Conservation (phyloP, 1,140 invertebrate genomes). For the Drepana arcuata region DNA sequence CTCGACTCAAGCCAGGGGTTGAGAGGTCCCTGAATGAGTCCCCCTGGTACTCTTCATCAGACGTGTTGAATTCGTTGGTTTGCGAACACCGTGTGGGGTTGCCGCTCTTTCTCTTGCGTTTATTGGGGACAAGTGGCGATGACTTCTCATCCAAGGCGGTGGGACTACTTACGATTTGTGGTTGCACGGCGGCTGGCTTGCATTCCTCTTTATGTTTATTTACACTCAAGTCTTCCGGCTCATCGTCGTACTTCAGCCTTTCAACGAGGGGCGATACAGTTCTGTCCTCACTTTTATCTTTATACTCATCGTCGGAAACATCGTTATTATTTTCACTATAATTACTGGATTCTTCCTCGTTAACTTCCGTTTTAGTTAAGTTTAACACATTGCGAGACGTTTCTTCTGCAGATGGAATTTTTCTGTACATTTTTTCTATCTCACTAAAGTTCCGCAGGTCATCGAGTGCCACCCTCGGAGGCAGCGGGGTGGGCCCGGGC, state of each 20-base stretch:
- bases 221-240: constrained; percentile 79
- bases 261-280: constrained; percentile 26
- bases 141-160: constrained; percentile 52
- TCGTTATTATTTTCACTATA: constrained; percentile 53
- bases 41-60: constrained; percentile 74
- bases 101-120: constrained; percentile 88
- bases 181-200: constrained; percentile 28
- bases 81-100: constrained; percentile 89
- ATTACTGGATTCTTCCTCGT: constrained; percentile 44
- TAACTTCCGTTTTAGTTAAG: constrained; percentile 30
- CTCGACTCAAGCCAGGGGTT: constrained; percentile 41
- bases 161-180: constrained; percentile 52
- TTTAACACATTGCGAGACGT: constrained; percentile 42
- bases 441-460: constrained; percentile 70
- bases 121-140: constrained; percentile 69
- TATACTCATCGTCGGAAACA: constrained; percentile 59
- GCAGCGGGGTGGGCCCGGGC: constrained; percentile 73
- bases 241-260: constrained; percentile 62
- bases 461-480: constrained; percentile 69
- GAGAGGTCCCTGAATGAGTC: constrained; percentile 70
- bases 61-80: constrained; percentile 73
- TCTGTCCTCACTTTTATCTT: constrained; percentile 31
- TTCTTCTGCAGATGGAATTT: constrained; percentile 48
- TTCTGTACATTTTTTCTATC: constrained; percentile 71
- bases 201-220: constrained; percentile 75